These are phyloP conservation scores for Cichlasoma orientale DNA, from an alignment of 2,797 vertebrate species.

Conservation along the genomic window DNA sequence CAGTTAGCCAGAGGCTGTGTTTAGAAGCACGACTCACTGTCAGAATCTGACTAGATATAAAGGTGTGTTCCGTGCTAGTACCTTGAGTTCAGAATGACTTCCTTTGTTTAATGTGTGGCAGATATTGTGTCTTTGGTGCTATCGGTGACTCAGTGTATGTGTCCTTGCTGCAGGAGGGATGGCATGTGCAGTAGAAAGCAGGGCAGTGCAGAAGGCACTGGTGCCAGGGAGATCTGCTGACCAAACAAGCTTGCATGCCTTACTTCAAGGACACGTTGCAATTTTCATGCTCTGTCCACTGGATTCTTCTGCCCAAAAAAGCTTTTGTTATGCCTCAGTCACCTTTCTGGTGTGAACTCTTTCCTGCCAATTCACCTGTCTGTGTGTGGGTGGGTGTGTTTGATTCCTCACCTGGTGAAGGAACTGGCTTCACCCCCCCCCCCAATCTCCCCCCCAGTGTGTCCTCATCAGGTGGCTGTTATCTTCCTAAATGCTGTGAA, in stretches of 20 bases:
- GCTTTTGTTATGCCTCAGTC: constrained; percentile 37
- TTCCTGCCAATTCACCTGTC: constrained; percentile 13
- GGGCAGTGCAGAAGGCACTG: background rate
- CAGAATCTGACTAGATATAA: background rate
- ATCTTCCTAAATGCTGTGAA: background rate
- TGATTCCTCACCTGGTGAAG: constrained; percentile 26
- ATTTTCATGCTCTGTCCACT: constrained; percentile 16
- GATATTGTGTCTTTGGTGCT: constrained; percentile 3
- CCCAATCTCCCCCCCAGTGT: no score
- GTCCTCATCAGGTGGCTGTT: background rate
- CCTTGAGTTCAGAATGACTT: constrained; percentile 1
- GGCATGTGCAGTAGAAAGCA: constrained; percentile 7
- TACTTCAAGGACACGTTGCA: constrained; percentile 60
- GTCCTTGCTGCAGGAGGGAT: constrained; percentile 24
- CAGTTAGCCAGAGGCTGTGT: background rate
- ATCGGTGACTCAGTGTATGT: background rate
- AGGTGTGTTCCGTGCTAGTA: background rate
- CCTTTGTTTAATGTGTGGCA: background rate
- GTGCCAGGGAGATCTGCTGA: constrained; percentile 60
- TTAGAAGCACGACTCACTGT: background rate
- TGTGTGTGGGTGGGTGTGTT: constrained; percentile 14
- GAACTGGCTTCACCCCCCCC: background rate
- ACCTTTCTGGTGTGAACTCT: constrained; percentile 25
- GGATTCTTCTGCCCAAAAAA: constrained; percentile 21
- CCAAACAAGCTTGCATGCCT: constrained; percentile 46